Evolutionary conservation across 1,140 invertebrate genomes (phyloP).

Genomic region (Zaprionus ghesquierei): DNA sequence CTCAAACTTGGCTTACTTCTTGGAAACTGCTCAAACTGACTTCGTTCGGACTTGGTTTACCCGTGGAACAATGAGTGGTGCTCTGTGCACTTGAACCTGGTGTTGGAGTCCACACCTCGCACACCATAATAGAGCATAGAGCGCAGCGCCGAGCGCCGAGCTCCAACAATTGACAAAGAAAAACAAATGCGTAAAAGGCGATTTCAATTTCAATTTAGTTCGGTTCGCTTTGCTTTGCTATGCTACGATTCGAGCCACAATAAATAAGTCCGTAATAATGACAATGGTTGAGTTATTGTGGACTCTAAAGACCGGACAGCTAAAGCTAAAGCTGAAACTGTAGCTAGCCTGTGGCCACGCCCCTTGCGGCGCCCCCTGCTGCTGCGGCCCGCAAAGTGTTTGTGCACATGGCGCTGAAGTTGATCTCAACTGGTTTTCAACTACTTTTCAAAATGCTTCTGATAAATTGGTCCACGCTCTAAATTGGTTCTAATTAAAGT

Average conservation of each 20-base stretch:
- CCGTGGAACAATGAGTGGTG: slow-evolving; percentile 44
- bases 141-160: too few relatives aligned
- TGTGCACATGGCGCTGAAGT: slow-evolving; percentile 69
- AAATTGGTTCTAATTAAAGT: slow-evolving; percentile 80
- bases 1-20: slow-evolving; percentile 16
- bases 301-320: slow-evolving; percentile 41
- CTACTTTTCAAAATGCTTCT: slow-evolving; percentile 80
- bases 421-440: slow-evolving; percentile 79
- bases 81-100: slow-evolving; percentile 71
- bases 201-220: slow-evolving; percentile 40
- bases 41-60: slow-evolving; percentile 20
- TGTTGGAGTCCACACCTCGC: slow-evolving; percentile 61
- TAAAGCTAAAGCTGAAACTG: not conserved
- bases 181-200: slow-evolving; percentile 77
- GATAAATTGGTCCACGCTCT: slow-evolving; percentile 78
- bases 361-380: not conserved
- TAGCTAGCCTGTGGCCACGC: not conserved
- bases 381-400: not conserved
- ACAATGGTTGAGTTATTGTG: slow-evolving; percentile 62
- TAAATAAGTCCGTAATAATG: slow-evolving; percentile 59
- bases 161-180: slow-evolving; percentile 69
- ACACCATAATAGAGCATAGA: slow-evolving; percentile 14
- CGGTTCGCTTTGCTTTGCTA: slow-evolving; percentile 15
- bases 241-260: slow-evolving; percentile 44
- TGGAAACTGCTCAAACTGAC: slow-evolving; percentile 10